Percentiles rank a stretch among this genome's conserved stretches.
Conservation (phyloP, 2,797 vertebrate species). For the Chelidonichthys spinosus region DNA sequence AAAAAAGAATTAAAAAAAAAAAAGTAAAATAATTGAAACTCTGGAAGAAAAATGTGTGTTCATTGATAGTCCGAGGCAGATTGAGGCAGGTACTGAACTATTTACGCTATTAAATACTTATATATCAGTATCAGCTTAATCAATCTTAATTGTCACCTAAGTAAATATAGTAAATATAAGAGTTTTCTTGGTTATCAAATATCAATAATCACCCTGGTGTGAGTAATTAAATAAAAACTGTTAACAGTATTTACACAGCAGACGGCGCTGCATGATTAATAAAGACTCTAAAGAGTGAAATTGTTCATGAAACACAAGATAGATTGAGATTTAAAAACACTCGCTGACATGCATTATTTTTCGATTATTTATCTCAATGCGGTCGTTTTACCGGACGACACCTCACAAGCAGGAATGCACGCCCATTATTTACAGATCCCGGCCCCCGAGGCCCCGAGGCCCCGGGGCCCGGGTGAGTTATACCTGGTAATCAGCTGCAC, state of each 20-base stretch:
- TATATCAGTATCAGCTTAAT: neutral
- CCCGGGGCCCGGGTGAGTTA: conserved; percentile 35
- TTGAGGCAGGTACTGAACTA: neutral
- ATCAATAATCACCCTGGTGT: neutral
- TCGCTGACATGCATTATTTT: conserved; percentile 2
- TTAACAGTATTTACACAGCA: neutral
- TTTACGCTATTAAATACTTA: neutral
- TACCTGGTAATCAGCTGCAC: conserved; percentile 55
- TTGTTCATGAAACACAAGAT: neutral
- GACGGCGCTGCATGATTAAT: neutral
- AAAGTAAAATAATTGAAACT: neutral
- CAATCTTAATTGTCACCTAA: neutral
- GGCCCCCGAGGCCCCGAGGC: neutral
- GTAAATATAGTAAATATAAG: neutral
- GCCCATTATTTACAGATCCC: conserved; percentile 36
- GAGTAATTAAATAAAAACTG: neutral
- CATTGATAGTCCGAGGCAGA: neutral
- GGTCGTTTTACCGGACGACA: neutral
- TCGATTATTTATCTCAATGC: neutral
- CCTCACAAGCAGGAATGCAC: conserved; percentile 25
- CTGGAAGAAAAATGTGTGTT: neutral
- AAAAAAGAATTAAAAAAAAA: too few species aligned
- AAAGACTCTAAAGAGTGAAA: neutral
- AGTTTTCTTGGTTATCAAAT: neutral
- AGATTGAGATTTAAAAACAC: conserved; percentile 3